Conservation (phyloP, 1,140 invertebrate species). For the Dysdera silvatica region DNA sequence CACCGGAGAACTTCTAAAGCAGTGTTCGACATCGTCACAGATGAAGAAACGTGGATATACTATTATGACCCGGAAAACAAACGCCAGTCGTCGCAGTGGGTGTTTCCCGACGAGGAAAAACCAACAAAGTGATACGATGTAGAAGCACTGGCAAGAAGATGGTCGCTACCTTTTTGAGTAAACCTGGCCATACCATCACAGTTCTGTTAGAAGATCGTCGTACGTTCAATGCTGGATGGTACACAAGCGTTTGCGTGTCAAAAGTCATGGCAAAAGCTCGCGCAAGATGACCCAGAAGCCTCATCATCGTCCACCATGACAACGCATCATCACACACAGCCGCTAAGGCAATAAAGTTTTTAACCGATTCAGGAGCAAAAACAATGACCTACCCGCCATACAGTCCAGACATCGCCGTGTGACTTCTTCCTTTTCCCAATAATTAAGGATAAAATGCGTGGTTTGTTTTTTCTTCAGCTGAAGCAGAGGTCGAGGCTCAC, state of each 20-base stretch:
- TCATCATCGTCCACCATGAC: neutral
- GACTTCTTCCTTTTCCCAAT: no score
- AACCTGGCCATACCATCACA: slow-evolving; percentile 23
- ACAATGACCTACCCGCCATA: no score
- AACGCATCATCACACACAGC: neutral
- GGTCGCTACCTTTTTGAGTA: slow-evolving; percentile 17
- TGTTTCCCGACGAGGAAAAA: slow-evolving; percentile 40
- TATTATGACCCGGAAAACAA: slow-evolving; percentile 27
- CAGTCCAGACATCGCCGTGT: no score
- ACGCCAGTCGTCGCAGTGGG: slow-evolving; percentile 30
- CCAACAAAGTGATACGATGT: slow-evolving; percentile 37
- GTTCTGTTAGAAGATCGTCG: slow-evolving; percentile 33
- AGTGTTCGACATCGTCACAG: neutral
- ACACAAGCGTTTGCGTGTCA: slow-evolving; percentile 28
- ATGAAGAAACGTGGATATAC: slow-evolving; percentile 27
- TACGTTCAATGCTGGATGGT: slow-evolving; percentile 35
- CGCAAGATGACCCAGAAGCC: neutral
- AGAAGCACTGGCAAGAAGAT: slow-evolving; percentile 38
- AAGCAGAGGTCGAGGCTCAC: no score
- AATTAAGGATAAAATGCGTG: no score
- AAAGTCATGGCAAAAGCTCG: neutral
- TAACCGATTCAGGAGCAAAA: neutral
- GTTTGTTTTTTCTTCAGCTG: no score
- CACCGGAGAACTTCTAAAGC: slow-evolving; percentile 29
- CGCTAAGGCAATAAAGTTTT: neutral